These are phyloP conservation scores for Corydoras sp. DNA, from an alignment of 2,113 vertebrate genomes.

Conservation along the genomic window DNA sequence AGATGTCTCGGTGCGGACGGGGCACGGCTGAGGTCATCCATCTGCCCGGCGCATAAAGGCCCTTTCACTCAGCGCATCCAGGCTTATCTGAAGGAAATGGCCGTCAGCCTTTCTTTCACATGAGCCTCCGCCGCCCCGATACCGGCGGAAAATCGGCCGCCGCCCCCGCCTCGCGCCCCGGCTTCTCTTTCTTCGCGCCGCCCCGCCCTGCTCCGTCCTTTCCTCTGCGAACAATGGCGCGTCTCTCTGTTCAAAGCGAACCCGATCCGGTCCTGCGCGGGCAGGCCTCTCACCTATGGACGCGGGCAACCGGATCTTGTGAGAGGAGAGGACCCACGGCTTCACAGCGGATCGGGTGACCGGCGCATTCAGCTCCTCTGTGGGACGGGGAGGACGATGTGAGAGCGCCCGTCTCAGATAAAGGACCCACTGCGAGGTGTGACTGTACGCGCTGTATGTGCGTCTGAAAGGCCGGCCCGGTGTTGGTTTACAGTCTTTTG, in stretches of 20 bases:
- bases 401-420: conserved; percentile 15
- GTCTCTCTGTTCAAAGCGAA: conserved; percentile 35
- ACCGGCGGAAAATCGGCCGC: conserved; percentile 13
- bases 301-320: conserved; percentile 39
- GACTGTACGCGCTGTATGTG: conserved; percentile 23
- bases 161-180: neutral
- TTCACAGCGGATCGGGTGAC: conserved; percentile 44
- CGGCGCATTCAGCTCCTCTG: conserved; percentile 28
- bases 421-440: conserved; percentile 26
- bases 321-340: conserved; percentile 39
- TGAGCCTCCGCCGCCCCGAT: conserved; percentile 21
- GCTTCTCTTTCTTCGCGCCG: conserved; percentile 10
- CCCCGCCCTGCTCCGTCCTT: conserved; percentile 15
- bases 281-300: conserved; percentile 22
- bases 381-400: conserved; percentile 17
- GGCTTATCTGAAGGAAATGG: conserved; percentile 31
- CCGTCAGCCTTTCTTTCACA: conserved; percentile 24
- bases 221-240: conserved; percentile 33
- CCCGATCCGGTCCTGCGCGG: conserved; percentile 20
- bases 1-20: conserved; percentile 15
- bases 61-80: conserved; percentile 18
- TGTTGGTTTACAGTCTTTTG: conserved; percentile 28
- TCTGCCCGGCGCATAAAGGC: conserved; percentile 25
- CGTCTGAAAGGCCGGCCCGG: neutral
- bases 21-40: conserved; percentile 24